A percentile compares a stretch with the other conserved stretches of the same genome.
These are phyloP conservation scores for Atopsyche davidsoni DNA, from an alignment of 1,140 invertebrate species.

Conservation along the genomic window DNA sequence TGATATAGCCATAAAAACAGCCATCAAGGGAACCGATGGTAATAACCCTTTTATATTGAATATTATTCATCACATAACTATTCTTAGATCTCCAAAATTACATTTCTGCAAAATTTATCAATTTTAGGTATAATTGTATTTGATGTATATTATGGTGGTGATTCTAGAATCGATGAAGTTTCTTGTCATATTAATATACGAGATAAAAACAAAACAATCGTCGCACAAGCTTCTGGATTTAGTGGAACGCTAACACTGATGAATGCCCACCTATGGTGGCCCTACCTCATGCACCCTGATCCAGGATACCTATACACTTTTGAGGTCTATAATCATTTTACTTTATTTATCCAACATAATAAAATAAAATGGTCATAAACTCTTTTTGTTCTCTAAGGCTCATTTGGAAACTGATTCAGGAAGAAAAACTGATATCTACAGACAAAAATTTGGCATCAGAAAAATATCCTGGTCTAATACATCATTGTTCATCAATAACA, in stretches of 20 bases:
- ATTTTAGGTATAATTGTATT: conserved; percentile 43
- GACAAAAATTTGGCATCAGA: conserved; percentile 79
- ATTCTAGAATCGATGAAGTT: conserved; percentile 23
- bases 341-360: too few relatives aligned
- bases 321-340: conserved; percentile 52
- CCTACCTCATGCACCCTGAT: conserved; percentile 72
- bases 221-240: conserved; percentile 45
- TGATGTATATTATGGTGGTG: conserved; percentile 39
- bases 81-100: too few relatives aligned
- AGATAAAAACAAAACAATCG: conserved; percentile 47
- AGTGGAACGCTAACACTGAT: conserved; percentile 56
- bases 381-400: conserved; percentile 12
- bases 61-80: background rate
- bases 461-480: conserved; percentile 71
- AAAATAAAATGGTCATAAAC: too few relatives aligned
- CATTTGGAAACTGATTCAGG: conserved; percentile 19
- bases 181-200: conserved; percentile 40
- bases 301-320: conserved; percentile 83
- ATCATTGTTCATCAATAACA: conserved; percentile 74
- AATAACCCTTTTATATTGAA: conserved; percentile 32
- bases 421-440: conserved; percentile 67
- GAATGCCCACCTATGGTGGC: conserved; percentile 87
- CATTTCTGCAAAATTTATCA: too few relatives aligned
- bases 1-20: conserved; percentile 75
- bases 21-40: conserved; percentile 54